Evolutionary conservation across 2,113 vertebrate species (phyloP), one percentile per base, ranked within the genome.

Genomic region (Stigmatopora nigra): DNA sequence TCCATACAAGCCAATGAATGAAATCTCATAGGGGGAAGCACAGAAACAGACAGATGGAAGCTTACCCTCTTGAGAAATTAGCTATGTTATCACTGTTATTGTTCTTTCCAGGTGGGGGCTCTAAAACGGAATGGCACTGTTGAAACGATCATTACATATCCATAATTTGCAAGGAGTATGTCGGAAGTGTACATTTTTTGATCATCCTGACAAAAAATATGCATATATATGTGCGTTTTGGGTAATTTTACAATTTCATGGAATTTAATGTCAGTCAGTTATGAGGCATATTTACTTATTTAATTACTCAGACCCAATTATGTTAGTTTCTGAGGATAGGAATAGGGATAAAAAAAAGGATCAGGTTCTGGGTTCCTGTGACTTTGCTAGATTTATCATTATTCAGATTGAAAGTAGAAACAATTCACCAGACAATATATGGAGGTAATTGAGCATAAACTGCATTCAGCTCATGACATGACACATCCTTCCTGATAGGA

Each of bases 61-160:
- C 25, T 31, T 31, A 31, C 73, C 73, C 79, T 76, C 79, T 58
- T 81, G 82, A 83, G 82, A 73, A 82, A 81, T 38, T 63, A 79
- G 71, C 68, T 51, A 47, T 49, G 77, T 79, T 85, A 88, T 81
- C 79, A 57, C 55, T 66, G 77, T 84, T 81, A 84, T 88, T 78
- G 64, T 49, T 71, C 68, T 64, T 49, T 78, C 78, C 78, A 86
- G 78, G 74, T 80, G 82, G 64, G 73, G 67, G 53, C 41, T 0
- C 44, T 5, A 48, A 78, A 63, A 78, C 76, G 73, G 75, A 79
- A 77, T 69, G 71, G 81, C 6, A 44, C 64, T 76, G 79, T 81
- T 17, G 7, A 69, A 47, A 70, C 65, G 35, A 82, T 87, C 75
- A 15, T 80, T 81, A 65, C 47, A 16, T 73, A 75, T 72, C 55